Evolutionary conservation across 1,140 invertebrate species (phyloP).

Genomic region (Magallana ariakensis): DNA sequence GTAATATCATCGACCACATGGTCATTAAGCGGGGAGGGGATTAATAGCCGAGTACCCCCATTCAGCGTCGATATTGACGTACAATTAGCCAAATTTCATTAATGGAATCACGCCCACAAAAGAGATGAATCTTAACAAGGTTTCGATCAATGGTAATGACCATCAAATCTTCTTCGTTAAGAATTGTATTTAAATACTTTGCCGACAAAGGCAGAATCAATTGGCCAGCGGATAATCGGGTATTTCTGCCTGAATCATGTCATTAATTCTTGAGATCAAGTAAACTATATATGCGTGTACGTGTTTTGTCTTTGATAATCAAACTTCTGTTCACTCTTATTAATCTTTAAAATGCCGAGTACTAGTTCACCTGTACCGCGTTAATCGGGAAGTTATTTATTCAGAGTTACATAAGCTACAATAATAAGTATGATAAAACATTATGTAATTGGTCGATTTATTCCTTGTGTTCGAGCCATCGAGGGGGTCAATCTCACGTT

Average conservation of each 20-base stretch:
- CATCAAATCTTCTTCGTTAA: conserved; percentile 6
- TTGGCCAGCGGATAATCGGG: neutral
- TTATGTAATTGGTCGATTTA: neutral
- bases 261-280: too few species aligned
- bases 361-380: neutral
- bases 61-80: neutral
- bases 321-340: neutral
- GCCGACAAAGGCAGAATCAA: conserved; percentile 7
- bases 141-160: conserved; percentile 8
- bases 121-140: conserved; percentile 7
- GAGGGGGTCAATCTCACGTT: too few species aligned
- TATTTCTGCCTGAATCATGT: neutral
- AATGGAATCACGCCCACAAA: conserved; percentile 10
- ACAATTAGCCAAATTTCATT: conserved; percentile 25
- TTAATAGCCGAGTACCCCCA: conserved; percentile 6
- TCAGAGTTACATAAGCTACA: neutral
- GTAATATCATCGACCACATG: conserved; percentile 4
- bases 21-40: neutral
- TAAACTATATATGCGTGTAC: too few species aligned
- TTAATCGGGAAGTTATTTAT: neutral
- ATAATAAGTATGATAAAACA: neutral
- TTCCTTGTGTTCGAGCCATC: neutral
- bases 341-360: neutral
- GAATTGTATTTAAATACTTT: conserved; percentile 6
- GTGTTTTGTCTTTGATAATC: too few species aligned